phyloP scores from a whole-genome alignment of 2,113 vertebrate genomes.

The Acanthochromis polyacanthus region DNA sequence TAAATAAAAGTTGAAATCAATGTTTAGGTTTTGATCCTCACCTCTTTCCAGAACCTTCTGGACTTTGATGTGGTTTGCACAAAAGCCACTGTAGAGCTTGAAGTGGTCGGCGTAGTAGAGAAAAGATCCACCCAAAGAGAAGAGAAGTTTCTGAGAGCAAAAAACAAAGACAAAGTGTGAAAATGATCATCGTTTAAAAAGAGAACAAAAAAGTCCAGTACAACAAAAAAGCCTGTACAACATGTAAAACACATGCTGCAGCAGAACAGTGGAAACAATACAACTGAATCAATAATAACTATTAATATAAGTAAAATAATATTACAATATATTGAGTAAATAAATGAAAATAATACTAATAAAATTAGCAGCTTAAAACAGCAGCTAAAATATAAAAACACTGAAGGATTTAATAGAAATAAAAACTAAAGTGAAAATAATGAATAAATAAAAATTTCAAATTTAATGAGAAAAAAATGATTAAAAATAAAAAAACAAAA shows the following conservation, averaged over 20 bases:
- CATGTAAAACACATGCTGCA: too few species aligned
- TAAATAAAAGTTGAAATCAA: neutral
- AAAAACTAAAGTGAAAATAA: neutral
- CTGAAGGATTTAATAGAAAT: neutral
- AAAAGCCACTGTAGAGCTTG: constrained; percentile 97
- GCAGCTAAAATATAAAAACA: neutral
- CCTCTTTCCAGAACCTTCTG: constrained; percentile 97
- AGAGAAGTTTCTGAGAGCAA: constrained; percentile 89
- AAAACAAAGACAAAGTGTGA: neutral
- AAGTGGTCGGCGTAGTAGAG: constrained; percentile 98
- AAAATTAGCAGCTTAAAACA: too few species aligned
- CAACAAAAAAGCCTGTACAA: too few species aligned
- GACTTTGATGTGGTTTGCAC: constrained; percentile 96
- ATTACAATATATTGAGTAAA: too few species aligned
- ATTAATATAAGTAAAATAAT: too few species aligned
- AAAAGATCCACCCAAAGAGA: constrained; percentile 95
- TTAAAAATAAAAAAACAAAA: too few species aligned
- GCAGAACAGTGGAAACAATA: too few species aligned
- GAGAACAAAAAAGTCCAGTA: too few species aligned
- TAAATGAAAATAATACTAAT: too few species aligned
- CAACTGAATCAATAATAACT: too few species aligned
- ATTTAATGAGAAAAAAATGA: too few species aligned
- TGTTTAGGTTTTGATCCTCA: constrained; percentile 44
- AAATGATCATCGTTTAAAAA: neutral
- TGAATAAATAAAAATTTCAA: too few species aligned